Conservation (phyloP, 1,140 invertebrate species). For the Asobara japonica region DNA sequence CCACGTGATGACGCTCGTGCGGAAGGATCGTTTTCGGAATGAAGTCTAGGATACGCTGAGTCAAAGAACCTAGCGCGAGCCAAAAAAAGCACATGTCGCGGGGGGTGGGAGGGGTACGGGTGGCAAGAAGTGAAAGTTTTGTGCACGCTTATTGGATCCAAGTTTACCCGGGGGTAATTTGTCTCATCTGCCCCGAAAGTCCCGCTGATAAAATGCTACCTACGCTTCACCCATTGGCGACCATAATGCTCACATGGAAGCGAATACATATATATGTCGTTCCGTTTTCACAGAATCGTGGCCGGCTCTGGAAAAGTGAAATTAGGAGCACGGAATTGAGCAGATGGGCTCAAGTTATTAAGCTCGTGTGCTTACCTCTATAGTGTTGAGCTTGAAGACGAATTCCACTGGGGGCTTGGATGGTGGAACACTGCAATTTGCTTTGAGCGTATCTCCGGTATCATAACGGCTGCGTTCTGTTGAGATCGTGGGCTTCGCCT, state of each 20-base stretch:
- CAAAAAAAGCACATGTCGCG: background rate
- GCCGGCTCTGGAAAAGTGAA: background rate
- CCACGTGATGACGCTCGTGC: conserved; percentile 16
- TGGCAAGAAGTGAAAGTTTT: conserved; percentile 3
- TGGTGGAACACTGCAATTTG: conserved; percentile 80
- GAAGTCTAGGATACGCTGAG: background rate
- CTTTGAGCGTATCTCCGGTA: conserved; percentile 76
- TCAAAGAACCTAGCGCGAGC: background rate
- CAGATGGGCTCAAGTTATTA: background rate
- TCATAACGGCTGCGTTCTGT: conserved; percentile 77
- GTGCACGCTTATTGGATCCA: conserved; percentile 6
- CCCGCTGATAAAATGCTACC: background rate
- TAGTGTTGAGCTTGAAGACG: conserved; percentile 78
- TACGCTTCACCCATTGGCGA: too few relatives aligned
- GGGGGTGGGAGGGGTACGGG: background rate
- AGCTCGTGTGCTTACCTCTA: conserved; percentile 69
- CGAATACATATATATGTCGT: too few relatives aligned
- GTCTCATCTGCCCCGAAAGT: background rate
- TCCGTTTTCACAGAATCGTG: too few relatives aligned
- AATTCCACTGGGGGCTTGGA: conserved; percentile 76
- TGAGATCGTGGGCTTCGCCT: conserved; percentile 54
- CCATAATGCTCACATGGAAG: too few relatives aligned
- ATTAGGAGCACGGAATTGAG: background rate
- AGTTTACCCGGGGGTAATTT: background rate
- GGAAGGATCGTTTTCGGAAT: background rate